phyloP scores from a whole-genome alignment of 2,888 invertebrate species.

The Mesoligia furuncula region DNA sequence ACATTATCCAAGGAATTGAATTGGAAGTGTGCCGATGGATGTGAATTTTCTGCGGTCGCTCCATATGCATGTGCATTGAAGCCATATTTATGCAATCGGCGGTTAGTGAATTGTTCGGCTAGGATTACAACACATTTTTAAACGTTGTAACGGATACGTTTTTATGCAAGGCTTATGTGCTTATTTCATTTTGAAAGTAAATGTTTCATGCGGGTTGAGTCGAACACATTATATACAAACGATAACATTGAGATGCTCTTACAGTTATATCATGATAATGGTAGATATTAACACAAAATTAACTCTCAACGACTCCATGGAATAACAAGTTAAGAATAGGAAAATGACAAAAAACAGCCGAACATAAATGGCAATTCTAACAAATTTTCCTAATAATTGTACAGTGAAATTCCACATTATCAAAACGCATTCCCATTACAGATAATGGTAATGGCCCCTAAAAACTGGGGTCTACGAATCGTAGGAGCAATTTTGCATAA shows the following conservation, averaged over 20 bases:
- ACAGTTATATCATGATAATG: background rate
- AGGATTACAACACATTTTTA: slow-evolving; percentile 79
- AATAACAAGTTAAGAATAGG: slow-evolving; percentile 58
- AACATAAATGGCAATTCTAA: slow-evolving; percentile 77
- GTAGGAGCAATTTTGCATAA: slow-evolving; percentile 90
- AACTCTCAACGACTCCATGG: slow-evolving; percentile 20
- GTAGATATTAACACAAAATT: slow-evolving; percentile 3
- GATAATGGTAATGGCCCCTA: slow-evolving; percentile 88
- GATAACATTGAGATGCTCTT: background rate
- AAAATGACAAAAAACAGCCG: slow-evolving; percentile 79
- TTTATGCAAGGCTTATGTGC: slow-evolving; percentile 41
- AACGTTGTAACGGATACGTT: slow-evolving; percentile 65
- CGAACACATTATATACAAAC: background rate
- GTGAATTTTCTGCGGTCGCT: slow-evolving; percentile 85
- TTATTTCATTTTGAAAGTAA: slow-evolving; percentile 26
- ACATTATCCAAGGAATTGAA: slow-evolving; percentile 82
- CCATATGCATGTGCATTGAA: slow-evolving; percentile 81
- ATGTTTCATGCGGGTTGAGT: slow-evolving; percentile 2
- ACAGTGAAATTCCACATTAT: slow-evolving; percentile 88
- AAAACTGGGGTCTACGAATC: slow-evolving; percentile 88
- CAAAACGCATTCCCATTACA: slow-evolving; percentile 89
- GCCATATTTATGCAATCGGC: slow-evolving; percentile 86
- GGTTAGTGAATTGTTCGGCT: slow-evolving; percentile 82
- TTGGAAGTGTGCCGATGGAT: slow-evolving; percentile 83
- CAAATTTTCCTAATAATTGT: slow-evolving; percentile 83